Conservation (phyloP, 2,888 invertebrate species). For the Lithophane socia region DNA sequence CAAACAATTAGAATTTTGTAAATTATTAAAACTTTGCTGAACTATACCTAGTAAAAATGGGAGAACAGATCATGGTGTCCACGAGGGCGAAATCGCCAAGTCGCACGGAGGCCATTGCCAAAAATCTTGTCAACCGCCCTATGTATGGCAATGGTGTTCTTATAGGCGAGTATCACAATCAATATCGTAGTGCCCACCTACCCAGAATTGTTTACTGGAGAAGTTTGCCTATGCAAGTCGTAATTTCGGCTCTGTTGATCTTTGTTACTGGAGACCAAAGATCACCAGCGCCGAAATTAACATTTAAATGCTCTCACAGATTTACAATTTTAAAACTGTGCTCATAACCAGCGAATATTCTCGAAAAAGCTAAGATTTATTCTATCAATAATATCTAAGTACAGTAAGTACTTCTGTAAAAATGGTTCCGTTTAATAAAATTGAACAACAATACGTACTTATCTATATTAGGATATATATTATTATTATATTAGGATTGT, state of each 20-base stretch:
- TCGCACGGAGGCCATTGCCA: constrained; percentile 79
- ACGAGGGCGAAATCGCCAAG: constrained; percentile 82
- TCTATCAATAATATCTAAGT: not conserved
- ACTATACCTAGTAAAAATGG: constrained; percentile 41
- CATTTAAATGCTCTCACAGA: not conserved
- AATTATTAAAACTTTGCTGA: constrained; percentile 9
- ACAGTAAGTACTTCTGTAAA: not conserved
- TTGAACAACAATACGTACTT: no score
- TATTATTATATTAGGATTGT: no score
- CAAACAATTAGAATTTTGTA: not conserved
- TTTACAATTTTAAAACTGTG: not conserved
- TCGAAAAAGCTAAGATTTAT: not conserved
- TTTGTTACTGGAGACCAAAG: no score
- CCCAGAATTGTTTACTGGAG: not conserved
- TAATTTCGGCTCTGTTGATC: no score
- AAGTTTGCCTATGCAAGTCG: not conserved
- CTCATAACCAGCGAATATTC: not conserved
- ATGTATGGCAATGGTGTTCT: constrained; percentile 78
- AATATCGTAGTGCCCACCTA: not conserved
- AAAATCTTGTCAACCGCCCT: constrained; percentile 75
- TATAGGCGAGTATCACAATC: constrained; percentile 73
- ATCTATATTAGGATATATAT: no score
- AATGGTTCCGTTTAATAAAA: not conserved
- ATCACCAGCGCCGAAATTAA: not conserved
- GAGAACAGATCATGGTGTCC: constrained; percentile 56